A percentile compares a stretch with the other conserved stretches of the same genome.
Conservation (phyloP, 2,113 vertebrate species). For the Tonatia bakeri region DNA sequence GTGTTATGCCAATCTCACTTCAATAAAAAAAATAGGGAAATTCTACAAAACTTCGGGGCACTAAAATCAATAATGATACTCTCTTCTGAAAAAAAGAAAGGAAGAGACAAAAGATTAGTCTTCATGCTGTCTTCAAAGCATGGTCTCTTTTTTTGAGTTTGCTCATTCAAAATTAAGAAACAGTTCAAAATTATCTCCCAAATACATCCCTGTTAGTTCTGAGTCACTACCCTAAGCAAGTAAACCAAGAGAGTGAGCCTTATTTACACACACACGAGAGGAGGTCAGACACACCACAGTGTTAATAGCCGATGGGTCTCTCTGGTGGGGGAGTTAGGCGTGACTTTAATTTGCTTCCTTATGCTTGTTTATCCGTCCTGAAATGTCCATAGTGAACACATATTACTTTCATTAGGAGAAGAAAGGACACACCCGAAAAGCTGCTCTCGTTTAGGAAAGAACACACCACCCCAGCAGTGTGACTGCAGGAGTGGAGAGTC, state of each 20-base stretch:
- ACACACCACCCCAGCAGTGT: not conserved
- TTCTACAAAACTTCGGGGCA: not conserved
- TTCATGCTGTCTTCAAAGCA: not conserved
- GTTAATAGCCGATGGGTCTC: not conserved
- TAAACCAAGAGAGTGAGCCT: not conserved
- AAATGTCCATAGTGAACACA: not conserved
- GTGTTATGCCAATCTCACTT: not conserved
- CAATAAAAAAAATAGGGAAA: not conserved
- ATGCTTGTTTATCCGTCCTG: not conserved
- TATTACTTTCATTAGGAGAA: not conserved
- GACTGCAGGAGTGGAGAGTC: not conserved
- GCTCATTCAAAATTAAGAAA: not conserved
- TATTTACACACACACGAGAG: not conserved
- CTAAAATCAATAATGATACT: not conserved
- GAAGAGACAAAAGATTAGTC: not conserved
- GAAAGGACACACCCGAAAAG: not conserved
- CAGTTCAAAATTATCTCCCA: not conserved
- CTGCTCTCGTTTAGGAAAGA: slow-evolving; percentile 25
- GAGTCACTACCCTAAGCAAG: not conserved
- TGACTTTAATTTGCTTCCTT: not conserved
- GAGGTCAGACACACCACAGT: too few species aligned
- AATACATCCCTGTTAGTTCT: not conserved
- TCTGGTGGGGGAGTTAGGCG: not conserved
- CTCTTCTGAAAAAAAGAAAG: not conserved
- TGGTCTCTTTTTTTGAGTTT: not conserved